Conservation (phyloP, 2,888 invertebrate species). For the Drepana falcataria region DNA sequence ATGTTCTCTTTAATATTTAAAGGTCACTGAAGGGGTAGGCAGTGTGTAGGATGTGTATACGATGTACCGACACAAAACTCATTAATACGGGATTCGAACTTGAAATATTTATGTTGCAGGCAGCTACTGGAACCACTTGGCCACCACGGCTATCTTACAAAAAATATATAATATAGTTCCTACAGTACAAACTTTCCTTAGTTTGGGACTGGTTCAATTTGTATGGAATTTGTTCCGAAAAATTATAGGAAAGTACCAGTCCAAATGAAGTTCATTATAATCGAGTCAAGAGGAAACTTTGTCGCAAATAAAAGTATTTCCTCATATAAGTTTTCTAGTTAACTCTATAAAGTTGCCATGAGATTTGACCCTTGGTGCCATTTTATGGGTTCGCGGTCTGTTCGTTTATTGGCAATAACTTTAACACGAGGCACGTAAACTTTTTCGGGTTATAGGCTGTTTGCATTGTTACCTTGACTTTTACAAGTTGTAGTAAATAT, state of each 20-base stretch:
- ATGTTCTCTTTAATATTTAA: too few species aligned
- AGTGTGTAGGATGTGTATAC: too few species aligned
- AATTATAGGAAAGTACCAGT: not conserved
- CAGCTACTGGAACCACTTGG: too few species aligned
- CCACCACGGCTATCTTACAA: too few species aligned
- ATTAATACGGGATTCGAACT: too few species aligned
- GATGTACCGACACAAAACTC: too few species aligned
- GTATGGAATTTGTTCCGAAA: too few species aligned
- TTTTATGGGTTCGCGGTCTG: constrained; percentile 49
- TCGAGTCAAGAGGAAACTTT: constrained; percentile 27
- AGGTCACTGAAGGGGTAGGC: too few species aligned
- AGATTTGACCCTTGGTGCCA: constrained; percentile 42
- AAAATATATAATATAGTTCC: too few species aligned
- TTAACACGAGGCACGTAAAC: constrained; percentile 43
- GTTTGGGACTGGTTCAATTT: too few species aligned
- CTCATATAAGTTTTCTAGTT: constrained; percentile 11
- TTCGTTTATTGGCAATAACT: constrained; percentile 59
- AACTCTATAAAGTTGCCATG: constrained; percentile 45
- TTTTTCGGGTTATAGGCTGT: constrained; percentile 43
- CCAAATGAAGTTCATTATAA: constrained; percentile 16
- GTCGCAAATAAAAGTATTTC: constrained; percentile 25
- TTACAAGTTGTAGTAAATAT: constrained; percentile 15
- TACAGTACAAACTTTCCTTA: too few species aligned
- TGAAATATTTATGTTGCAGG: too few species aligned
- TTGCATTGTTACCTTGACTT: constrained; percentile 29